A percentile compares a stretch with the other conserved stretches of the same genome.
Evolutionary conservation across 2,888 invertebrate species (phyloP).

Genomic region (Drosophila kanekoi): DNA sequence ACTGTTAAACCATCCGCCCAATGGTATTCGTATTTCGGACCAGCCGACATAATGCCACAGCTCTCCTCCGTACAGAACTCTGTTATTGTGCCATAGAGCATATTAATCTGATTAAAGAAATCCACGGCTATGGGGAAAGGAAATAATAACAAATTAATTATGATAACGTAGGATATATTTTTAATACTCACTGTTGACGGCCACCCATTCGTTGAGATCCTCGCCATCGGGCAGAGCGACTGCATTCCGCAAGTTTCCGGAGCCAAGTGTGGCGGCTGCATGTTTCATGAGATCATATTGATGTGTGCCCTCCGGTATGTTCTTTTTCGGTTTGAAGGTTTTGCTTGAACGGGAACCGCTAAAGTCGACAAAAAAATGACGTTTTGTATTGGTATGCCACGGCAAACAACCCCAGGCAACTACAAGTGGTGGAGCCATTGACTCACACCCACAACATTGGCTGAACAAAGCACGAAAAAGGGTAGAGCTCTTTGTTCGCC

Average conservation of each 20-base stretch:
- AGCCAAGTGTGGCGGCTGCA: constrained; percentile 99
- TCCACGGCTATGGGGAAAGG: constrained; percentile 92
- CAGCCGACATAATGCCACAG: constrained; percentile 99
- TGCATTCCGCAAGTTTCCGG: constrained; percentile 97
- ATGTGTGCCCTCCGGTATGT: constrained; percentile 99
- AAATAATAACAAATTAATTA: background rate
- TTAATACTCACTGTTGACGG: constrained; percentile 96
- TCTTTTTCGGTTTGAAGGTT: constrained; percentile 99
- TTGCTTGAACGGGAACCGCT: constrained; percentile 92
- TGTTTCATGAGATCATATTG: constrained; percentile 99
- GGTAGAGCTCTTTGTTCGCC: constrained; percentile 51
- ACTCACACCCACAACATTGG: constrained; percentile 32
- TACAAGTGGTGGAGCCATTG: constrained; percentile 15
- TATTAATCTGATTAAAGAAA: constrained; percentile 99
- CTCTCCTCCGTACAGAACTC: constrained; percentile 99
- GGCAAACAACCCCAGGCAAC: constrained; percentile 34
- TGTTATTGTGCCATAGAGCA: constrained; percentile 99
- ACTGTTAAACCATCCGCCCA: constrained; percentile 99
- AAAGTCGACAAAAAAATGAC: constrained; percentile 22
- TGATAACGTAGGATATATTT: background rate
- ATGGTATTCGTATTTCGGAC: constrained; percentile 99
- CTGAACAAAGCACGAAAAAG: constrained; percentile 47
- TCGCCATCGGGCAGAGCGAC: constrained; percentile 99
- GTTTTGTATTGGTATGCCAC: constrained; percentile 31
- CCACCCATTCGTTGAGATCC: constrained; percentile 99